Evolutionary conservation across 2,797 vertebrate genomes (phyloP).

Genomic region (Amblyraja radiata): DNA sequence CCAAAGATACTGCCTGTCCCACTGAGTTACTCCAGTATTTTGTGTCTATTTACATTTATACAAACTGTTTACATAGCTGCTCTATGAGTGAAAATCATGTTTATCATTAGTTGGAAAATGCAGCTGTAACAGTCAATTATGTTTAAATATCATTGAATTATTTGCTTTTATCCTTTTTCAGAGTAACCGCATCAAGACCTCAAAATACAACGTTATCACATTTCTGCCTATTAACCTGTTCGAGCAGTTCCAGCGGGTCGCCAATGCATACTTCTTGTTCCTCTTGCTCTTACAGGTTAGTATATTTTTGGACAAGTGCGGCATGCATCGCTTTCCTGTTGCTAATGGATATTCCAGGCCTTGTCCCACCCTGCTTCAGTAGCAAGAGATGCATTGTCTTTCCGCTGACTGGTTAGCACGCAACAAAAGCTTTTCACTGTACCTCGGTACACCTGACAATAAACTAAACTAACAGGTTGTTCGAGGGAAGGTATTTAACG

Average conservation of each 20-base stretch:
- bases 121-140: background rate
- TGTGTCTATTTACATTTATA: too few species aligned
- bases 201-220: slow-evolving; percentile 74
- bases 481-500: background rate
- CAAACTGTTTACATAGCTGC: too few species aligned
- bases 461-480: too few species aligned
- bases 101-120: background rate
- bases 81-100: background rate
- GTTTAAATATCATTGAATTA: background rate
- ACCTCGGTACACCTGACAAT: too few species aligned
- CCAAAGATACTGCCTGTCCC: too few species aligned
- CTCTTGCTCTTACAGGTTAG: slow-evolving; percentile 67
- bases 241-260: slow-evolving; percentile 79
- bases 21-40: too few species aligned
- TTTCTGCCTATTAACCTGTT: slow-evolving; percentile 82
- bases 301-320: background rate
- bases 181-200: slow-evolving; percentile 79
- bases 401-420: too few species aligned
- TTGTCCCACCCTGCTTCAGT: background rate
- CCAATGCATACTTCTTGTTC: slow-evolving; percentile 70
- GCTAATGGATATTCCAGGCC: background rate
- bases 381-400: too few species aligned
- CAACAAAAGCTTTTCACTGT: too few species aligned
- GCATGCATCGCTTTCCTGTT: background rate
- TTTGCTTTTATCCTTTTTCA: slow-evolving; percentile 49